Conservation (phyloP, 2,113 vertebrate genomes). For the Oryzias celebensis region DNA sequence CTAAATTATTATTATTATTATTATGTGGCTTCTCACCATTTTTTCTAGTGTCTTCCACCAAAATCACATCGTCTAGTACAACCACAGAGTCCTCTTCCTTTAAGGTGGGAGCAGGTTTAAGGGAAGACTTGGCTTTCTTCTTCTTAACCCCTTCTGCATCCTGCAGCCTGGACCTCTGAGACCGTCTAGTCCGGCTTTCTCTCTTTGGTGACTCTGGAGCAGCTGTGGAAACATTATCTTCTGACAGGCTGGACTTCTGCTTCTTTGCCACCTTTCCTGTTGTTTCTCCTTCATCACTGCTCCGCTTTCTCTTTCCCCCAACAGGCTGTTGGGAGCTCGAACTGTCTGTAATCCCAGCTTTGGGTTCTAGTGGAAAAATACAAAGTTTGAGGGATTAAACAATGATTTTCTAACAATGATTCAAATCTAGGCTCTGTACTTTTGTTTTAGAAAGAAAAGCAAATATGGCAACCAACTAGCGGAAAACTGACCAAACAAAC, state of each 20-base stretch:
- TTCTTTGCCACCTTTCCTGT: conserved; percentile 70
- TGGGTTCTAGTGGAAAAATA: conserved; percentile 38
- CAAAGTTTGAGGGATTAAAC: not conserved
- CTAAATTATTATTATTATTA: no score
- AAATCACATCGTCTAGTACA: conserved; percentile 38
- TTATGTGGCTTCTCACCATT: conserved; percentile 43
- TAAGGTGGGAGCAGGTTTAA: not conserved
- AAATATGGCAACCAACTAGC: no score
- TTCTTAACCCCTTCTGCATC: not conserved
- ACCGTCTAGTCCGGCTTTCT: conserved; percentile 46
- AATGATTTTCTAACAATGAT: not conserved
- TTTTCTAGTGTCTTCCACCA: conserved; percentile 14
- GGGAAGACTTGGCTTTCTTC: conserved; percentile 17
- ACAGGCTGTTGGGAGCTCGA: conserved; percentile 14
- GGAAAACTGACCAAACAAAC: no score
- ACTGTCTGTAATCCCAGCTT: conserved; percentile 6
- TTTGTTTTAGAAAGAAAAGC: no score
- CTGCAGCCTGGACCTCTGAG: conserved; percentile 33
- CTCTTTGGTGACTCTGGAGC: conserved; percentile 27
- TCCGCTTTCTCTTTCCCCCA: conserved; percentile 74
- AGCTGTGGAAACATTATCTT: conserved; percentile 5
- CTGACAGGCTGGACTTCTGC: conserved; percentile 46
- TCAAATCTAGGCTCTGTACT: no score
- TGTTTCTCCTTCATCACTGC: conserved; percentile 39
- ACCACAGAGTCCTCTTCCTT: conserved; percentile 33